Percentiles rank a stretch among this genome's conserved stretches.
These are phyloP conservation scores for Emydoidea blandingii DNA, from an alignment of 2,797 vertebrate genomes.

Conservation along the genomic window DNA sequence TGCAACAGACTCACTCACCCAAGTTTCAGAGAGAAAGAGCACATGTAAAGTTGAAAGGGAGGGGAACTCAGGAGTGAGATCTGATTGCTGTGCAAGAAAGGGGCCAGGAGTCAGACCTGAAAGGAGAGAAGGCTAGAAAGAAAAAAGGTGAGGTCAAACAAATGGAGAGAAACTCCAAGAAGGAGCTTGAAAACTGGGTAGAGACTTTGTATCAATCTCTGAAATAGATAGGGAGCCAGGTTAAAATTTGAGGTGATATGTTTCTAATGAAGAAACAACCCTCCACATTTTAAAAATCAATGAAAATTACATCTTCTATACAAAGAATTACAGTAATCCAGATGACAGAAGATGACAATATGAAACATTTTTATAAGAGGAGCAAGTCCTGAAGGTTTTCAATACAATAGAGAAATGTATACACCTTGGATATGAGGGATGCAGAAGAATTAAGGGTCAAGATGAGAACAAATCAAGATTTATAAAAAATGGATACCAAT, in stretches of 20 bases:
- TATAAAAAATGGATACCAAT: neutral
- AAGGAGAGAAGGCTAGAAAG: neutral
- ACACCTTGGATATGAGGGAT: neutral
- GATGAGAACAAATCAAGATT: neutral
- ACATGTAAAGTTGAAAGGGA: neutral
- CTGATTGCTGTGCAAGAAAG: neutral
- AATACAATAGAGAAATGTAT: neutral
- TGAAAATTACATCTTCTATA: neutral
- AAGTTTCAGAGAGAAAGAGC: neutral
- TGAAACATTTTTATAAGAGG: neutral
- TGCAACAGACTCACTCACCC: neutral
- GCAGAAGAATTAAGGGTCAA: constrained; percentile 26
- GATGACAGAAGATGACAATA: neutral
- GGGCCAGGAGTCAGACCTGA: neutral
- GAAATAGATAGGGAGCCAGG: neutral
- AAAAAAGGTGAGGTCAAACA: neutral
- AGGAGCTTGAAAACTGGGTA: neutral
- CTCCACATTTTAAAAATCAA: neutral
- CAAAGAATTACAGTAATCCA: neutral
- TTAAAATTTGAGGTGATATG: neutral
- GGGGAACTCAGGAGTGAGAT: neutral
- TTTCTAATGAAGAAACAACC: neutral
- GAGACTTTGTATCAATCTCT: neutral
- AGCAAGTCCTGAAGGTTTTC: neutral
- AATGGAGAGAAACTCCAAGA: neutral